Percentiles rank a stretch among this genome's conserved stretches.
Conservation (phyloP, 2,113 vertebrate species). For the Tenebrosternarchus preto region DNA sequence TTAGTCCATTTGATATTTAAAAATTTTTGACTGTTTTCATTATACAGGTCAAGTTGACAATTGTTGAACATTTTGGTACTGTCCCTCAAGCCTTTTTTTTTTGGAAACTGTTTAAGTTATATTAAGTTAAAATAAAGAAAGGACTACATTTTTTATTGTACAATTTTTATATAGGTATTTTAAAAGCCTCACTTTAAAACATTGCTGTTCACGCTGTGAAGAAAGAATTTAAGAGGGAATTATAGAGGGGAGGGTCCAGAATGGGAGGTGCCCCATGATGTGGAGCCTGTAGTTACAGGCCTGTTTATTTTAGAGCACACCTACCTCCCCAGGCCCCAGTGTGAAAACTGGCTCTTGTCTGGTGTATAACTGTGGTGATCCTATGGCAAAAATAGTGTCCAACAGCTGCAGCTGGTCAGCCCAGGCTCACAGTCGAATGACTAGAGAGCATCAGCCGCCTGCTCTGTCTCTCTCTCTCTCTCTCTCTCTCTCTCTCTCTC, state of each 20-base stretch:
- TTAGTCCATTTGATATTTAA: constrained; percentile 38
- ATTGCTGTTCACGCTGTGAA: background rate
- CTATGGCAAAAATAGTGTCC: constrained; percentile 66
- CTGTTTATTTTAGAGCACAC: constrained; percentile 57
- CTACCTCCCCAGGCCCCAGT: constrained; percentile 42
- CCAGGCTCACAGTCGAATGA: no score
- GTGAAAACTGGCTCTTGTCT: constrained; percentile 66
- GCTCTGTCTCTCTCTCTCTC: constrained; percentile 6
- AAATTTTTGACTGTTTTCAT: constrained; percentile 69
- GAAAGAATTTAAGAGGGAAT: background rate
- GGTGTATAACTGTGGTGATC: constrained; percentile 48
- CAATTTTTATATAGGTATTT: constrained; percentile 53
- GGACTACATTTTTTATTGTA: constrained; percentile 62
- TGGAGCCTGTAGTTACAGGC: constrained; percentile 30
- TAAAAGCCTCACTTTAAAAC: background rate
- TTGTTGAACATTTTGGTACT: constrained; percentile 75
- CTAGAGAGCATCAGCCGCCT: background rate
- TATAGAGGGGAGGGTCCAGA: background rate
- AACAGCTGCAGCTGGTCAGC: constrained; percentile 62
- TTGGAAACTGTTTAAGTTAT: constrained; percentile 73
- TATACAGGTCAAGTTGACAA: constrained; percentile 60
- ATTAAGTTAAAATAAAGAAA: constrained; percentile 78
- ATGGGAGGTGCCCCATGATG: constrained; percentile 6
- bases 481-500: background rate
- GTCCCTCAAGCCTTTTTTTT: constrained; percentile 74